phyloP scores from a whole-genome alignment of 1,140 invertebrate species.

The Cyclargus thomasi region DNA sequence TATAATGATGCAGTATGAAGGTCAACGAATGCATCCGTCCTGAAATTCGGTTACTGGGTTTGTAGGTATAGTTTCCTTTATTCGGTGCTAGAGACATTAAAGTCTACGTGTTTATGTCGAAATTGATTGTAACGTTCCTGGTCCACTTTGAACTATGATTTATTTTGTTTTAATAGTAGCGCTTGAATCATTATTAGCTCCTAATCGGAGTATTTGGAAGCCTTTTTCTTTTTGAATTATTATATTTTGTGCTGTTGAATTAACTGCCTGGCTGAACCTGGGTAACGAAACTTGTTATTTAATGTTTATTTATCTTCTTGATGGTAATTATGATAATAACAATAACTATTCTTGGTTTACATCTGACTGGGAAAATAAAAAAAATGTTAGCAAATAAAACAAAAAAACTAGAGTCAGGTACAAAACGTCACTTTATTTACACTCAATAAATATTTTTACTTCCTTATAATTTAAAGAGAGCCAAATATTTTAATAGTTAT shows the following conservation, averaged over 20 bases:
- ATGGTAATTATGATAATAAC: no score
- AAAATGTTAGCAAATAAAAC: neutral
- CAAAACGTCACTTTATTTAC: neutral
- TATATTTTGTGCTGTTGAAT: no score
- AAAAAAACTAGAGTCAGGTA: neutral
- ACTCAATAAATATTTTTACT: neutral
- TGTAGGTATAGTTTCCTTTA: conserved; percentile 31
- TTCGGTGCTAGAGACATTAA: conserved; percentile 24
- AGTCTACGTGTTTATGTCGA: conserved; percentile 14
- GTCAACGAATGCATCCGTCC: conserved; percentile 28
- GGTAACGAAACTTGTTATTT: no score
- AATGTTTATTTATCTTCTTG: no score
- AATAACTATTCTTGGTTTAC: no score
- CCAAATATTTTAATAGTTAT: conserved; percentile 8
- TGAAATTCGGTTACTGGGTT: conserved; percentile 41
- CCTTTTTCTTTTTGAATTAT: no score
- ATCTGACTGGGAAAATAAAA: no score
- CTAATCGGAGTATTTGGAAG: no score
- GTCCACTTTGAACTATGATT: neutral
- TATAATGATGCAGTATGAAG: conserved; percentile 60
- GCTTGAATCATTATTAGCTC: neutral
- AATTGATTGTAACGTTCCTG: neutral
- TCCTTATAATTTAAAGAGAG: conserved; percentile 11
- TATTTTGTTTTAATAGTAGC: neutral
- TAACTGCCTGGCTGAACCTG: no score